Evolutionary conservation across 2,113 vertebrate species (phyloP).

Genomic region (Motacilla tschutschensis): DNA sequence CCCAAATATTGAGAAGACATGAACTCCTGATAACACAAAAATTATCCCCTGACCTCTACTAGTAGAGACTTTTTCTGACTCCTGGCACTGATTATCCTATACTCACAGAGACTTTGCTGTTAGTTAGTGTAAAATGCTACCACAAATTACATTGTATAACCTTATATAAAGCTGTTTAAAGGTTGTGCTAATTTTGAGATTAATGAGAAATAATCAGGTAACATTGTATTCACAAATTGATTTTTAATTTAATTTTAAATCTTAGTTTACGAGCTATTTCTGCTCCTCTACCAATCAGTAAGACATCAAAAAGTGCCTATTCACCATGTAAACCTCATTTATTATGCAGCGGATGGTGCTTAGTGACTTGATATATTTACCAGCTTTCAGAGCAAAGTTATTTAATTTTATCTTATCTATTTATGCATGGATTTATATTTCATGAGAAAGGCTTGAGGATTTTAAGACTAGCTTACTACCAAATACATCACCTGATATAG

Average conservation of each 20-base stretch:
- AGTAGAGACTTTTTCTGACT: not conserved
- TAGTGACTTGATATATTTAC: slow-evolving; percentile 31
- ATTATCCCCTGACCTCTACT: not conserved
- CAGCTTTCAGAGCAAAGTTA: slow-evolving; percentile 41
- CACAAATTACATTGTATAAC: slow-evolving; percentile 2
- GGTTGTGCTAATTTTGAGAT: slow-evolving; percentile 11
- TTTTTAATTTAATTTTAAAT: slow-evolving; percentile 24
- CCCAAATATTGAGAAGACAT: not conserved
- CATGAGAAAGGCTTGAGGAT: not conserved
- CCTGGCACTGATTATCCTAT: not conserved
- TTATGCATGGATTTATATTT: slow-evolving; percentile 32
- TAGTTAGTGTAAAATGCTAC: not conserved
- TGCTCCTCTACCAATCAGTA: slow-evolving; percentile 36
- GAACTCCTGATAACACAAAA: not conserved
- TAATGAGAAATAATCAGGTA: slow-evolving; percentile 28
- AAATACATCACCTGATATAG: slow-evolving; percentile 59
- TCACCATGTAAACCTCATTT: not conserved
- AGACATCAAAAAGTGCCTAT: not conserved
- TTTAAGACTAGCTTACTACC: not conserved
- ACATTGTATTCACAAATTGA: not conserved
- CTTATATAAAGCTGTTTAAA: not conserved
- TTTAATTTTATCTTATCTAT: slow-evolving; percentile 39
- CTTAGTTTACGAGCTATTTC: slow-evolving; percentile 22
- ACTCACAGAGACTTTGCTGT: not conserved
- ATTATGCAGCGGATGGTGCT: not conserved